Conservation (phyloP, 2,113 vertebrate genomes). For the Etheostoma spectabile region DNA sequence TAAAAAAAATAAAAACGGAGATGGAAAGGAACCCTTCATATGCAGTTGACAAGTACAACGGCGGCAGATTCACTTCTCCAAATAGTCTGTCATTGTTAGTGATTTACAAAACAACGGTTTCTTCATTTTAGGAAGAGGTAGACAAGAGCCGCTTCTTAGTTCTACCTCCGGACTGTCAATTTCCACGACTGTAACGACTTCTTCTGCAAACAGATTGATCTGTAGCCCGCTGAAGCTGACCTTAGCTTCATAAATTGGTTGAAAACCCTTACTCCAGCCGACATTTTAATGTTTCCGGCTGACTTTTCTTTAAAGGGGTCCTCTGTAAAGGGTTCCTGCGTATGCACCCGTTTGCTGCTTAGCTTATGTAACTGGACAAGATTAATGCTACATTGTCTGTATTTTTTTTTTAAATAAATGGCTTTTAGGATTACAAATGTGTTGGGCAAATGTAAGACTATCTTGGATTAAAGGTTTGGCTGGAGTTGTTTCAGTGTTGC, state of each 20-base stretch:
- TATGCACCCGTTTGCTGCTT: not conserved
- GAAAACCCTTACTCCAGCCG: not conserved
- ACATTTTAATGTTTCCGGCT: not conserved
- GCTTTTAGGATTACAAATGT: not conserved
- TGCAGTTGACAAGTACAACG: not conserved
- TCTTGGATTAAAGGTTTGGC: not conserved
- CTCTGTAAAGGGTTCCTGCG: not conserved
- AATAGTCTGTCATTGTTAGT: not conserved
- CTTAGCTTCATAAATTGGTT: not conserved
- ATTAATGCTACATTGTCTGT: not conserved
- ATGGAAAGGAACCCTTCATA: not conserved
- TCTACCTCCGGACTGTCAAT: not conserved
- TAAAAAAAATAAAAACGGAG: no score
- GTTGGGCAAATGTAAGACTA: no score
- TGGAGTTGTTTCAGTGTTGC: not conserved
- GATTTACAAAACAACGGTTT: not conserved
- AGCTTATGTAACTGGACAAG: not conserved
- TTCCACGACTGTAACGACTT: not conserved
- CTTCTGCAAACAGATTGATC: not conserved
- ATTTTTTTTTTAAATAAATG: not conserved
- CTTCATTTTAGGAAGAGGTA: not conserved
- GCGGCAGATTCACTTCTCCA: not conserved
- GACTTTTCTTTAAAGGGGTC: not conserved
- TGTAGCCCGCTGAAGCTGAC: not conserved
- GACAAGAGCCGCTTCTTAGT: not conserved